Evolutionary conservation across 2,888 invertebrate genomes (phyloP), one percentile per base, ranked within the genome.

Genomic region (Drosophila paracracens): DNA sequence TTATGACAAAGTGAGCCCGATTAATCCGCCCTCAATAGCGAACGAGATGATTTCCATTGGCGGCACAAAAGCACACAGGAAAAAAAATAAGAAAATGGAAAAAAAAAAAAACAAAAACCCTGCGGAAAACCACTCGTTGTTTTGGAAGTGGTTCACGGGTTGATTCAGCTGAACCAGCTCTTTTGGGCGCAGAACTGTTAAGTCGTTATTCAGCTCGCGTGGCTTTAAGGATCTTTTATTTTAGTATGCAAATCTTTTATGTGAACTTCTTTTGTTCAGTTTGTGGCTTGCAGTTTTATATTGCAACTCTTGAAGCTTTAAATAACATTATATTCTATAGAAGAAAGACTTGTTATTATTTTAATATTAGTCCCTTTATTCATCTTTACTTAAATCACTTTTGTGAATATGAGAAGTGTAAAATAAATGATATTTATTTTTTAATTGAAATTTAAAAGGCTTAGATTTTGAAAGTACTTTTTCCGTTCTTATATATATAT

Each of bases 1-100:
- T 88, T 88, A 88, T 88, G 85, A 88, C 83, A 85, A 83, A 83
- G 80, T 83, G 77, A 73, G 83, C 78, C 82, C 85, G 83, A 88
- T 88, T 87, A 88, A 88, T 87, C 85, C 74, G 75, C 71, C 69
- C 76, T 79, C 85, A 72, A 77, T 76, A 70, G 70, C 79, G 63
- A 76, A 73, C 79, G 68, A 78, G 74, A 57, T 33, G 50, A 25
- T 43, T 52, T 35, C 68, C 66, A 67, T 21, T 46, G 69, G 21
- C 25, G 48, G 48, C 60, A 57, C 50, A 51, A 40, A 27, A 43
- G 27, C 27, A 27, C 27, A 50, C 27, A 18, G 11, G 11, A 7
- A 57, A 38, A 31, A 52, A 13, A n/a, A 13, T 4, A 13, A 5
- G 29, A 40, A 50, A 27, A 50, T 50, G 5, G 5, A n/a, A 51